Evolutionary conservation across 2,888 invertebrate species (phyloP).

Genomic region (Epiblema foenella): DNA sequence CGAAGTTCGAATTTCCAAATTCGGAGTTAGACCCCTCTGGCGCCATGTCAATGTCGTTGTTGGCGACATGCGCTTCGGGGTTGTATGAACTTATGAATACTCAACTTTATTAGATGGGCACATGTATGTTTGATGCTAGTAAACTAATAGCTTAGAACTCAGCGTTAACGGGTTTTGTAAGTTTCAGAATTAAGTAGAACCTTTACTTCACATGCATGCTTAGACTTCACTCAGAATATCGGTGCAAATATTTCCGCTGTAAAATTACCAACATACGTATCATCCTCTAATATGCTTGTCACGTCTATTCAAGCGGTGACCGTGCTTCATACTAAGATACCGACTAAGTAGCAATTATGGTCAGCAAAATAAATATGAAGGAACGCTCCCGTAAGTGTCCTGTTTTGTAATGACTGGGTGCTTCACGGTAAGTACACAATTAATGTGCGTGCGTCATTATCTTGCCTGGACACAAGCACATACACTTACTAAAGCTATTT

Average conservation of each 20-base stretch:
- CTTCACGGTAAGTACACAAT: conserved; percentile 24
- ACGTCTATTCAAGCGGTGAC: conserved; percentile 21
- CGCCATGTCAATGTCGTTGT: too few relatives aligned
- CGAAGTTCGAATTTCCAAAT: too few relatives aligned
- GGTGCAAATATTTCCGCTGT: neutral
- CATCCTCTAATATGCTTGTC: conserved; percentile 18
- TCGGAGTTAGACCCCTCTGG: too few relatives aligned
- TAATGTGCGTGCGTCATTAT: conserved; percentile 8
- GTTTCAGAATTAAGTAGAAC: neutral
- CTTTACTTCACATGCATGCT: neutral
- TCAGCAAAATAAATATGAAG: conserved; percentile 26
- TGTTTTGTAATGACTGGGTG: conserved; percentile 28
- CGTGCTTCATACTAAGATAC: conserved; percentile 16
- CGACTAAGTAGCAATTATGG: conserved; percentile 16
- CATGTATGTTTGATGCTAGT: too few relatives aligned
- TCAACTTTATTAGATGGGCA: too few relatives aligned
- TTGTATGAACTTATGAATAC: too few relatives aligned
- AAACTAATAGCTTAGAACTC: too few relatives aligned
- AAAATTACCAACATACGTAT: conserved; percentile 2
- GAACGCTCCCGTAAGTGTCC: conserved; percentile 7
- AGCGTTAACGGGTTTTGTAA: too few relatives aligned
- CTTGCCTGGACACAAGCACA: conserved; percentile 1
- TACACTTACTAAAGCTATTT: neutral
- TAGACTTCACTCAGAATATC: neutral
- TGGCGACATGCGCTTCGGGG: too few relatives aligned